Evolutionary conservation across 2,888 invertebrate genomes (phyloP).

Genomic region (Invenusta paracnida): DNA sequence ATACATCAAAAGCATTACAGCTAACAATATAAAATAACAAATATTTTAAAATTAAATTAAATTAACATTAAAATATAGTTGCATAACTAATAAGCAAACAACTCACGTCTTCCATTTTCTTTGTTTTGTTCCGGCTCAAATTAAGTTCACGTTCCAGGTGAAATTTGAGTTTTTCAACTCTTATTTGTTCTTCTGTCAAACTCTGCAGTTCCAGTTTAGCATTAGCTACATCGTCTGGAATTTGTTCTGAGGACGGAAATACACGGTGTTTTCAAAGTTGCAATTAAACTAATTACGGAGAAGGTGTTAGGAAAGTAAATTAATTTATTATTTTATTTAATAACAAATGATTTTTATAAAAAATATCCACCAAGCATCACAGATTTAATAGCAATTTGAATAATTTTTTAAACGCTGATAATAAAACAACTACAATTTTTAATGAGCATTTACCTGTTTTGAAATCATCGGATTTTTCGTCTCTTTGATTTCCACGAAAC

Average conservation of each 20-base stretch:
- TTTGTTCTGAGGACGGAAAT: constrained; percentile 43
- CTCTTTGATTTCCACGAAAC: not conserved
- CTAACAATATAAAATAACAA: constrained; percentile 44
- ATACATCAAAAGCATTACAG: not conserved
- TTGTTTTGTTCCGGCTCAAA: constrained; percentile 72
- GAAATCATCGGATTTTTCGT: not conserved
- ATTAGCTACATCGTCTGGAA: constrained; percentile 69
- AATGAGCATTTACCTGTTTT: not conserved
- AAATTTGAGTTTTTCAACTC: constrained; percentile 72
- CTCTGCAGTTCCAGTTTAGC: constrained; percentile 78
- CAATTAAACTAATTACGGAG: too few species aligned
- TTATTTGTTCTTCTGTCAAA: constrained; percentile 78
- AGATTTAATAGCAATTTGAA: too few species aligned
- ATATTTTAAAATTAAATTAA: too few species aligned
- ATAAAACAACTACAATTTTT: not conserved
- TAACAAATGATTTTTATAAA: too few species aligned
- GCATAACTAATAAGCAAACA: too few species aligned
- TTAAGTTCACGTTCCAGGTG: constrained; percentile 77
- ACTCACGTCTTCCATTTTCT: constrained; percentile 75
- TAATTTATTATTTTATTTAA: too few species aligned
- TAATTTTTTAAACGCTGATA: too few species aligned
- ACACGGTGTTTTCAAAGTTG: too few species aligned
- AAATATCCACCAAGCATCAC: too few species aligned
- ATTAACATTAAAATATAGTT: too few species aligned
- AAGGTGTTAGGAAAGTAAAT: too few species aligned